Evolutionary conservation across 2,113 vertebrate species (phyloP).

Genomic region (Tragelaphus strepsiceros): DNA sequence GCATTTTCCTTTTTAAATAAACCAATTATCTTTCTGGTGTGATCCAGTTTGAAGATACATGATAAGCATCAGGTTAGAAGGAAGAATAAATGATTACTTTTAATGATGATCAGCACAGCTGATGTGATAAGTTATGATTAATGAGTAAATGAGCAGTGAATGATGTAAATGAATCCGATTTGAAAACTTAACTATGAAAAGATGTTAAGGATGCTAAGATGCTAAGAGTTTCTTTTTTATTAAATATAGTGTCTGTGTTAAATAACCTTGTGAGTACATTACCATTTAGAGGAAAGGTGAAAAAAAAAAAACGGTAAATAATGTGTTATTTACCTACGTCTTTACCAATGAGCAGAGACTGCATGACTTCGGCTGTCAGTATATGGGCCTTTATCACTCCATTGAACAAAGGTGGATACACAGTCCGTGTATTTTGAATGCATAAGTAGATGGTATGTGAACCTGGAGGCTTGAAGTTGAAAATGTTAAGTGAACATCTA

Average conservation of each 20-base stretch:
- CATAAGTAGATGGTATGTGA: neutral
- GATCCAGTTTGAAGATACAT: constrained; percentile 68
- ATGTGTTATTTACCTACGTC: neutral
- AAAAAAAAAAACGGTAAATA: neutral
- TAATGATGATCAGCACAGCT: constrained; percentile 68
- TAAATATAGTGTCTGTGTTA: neutral
- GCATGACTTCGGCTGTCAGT: neutral
- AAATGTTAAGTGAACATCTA: neutral
- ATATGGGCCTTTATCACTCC: neutral
- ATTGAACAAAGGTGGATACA: neutral
- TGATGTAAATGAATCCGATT: constrained; percentile 60
- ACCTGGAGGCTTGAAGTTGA: neutral
- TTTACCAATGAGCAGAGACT: neutral
- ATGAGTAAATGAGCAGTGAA: constrained; percentile 74
- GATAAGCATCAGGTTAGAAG: constrained; percentile 69
- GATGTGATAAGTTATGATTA: constrained; percentile 75
- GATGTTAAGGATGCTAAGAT: neutral
- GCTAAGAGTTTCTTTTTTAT: constrained; percentile 1
- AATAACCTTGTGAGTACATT: neutral
- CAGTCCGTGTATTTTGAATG: neutral
- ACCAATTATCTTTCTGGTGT: constrained; percentile 65
- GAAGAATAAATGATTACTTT: constrained; percentile 72
- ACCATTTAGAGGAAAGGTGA: neutral
- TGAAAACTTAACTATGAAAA: constrained; percentile 52
- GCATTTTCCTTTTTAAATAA: constrained; percentile 61